phyloP scores from a whole-genome alignment of 2,797 vertebrate species.

The Liparis tanakae region DNA sequence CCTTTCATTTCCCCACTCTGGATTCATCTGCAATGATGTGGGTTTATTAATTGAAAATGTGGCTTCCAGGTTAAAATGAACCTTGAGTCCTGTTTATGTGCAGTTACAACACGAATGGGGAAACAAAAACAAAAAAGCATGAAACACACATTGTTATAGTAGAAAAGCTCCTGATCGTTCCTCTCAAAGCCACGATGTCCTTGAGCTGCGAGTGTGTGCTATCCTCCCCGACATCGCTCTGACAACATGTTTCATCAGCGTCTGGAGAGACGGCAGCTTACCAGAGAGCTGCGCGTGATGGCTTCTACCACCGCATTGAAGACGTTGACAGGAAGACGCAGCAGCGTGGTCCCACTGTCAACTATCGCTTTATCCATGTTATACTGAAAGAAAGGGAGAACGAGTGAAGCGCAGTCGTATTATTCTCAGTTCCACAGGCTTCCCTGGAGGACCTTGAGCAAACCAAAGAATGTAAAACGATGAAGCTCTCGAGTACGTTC shows the following conservation, averaged over 20 bases:
- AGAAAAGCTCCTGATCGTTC: slow-evolving; percentile 27
- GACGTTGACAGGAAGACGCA: slow-evolving; percentile 94
- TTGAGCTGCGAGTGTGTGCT: slow-evolving; percentile 52
- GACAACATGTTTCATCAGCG: slow-evolving; percentile 63
- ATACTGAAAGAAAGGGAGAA: slow-evolving; percentile 81
- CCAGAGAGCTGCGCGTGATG: slow-evolving; percentile 89
- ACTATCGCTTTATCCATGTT: slow-evolving; percentile 97
- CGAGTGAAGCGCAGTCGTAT: slow-evolving; percentile 28
- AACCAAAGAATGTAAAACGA: slow-evolving; percentile 41
- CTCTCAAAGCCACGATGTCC: slow-evolving; percentile 46
- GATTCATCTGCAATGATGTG: slow-evolving; percentile 42
- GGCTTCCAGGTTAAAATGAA: slow-evolving; percentile 51
- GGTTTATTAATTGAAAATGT: slow-evolving; percentile 40
- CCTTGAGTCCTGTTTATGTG: slow-evolving; percentile 43
- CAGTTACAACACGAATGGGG: slow-evolving; percentile 10
- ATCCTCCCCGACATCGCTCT: slow-evolving; percentile 52
- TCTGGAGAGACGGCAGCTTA: slow-evolving; percentile 73
- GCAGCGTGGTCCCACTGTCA: slow-evolving; percentile 96
- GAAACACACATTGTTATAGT: slow-evolving; percentile 8
- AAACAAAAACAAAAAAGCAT: slow-evolving; percentile 7
- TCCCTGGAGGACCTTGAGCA: slow-evolving; percentile 45
- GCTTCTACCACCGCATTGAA: slow-evolving; percentile 91
- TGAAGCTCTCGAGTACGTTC: slow-evolving; percentile 39
- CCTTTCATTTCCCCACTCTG: slow-evolving; percentile 49
- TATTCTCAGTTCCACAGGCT: slow-evolving; percentile 26